phyloP scores from a whole-genome alignment of 1,140 invertebrate species.

The Aricia agestis region DNA sequence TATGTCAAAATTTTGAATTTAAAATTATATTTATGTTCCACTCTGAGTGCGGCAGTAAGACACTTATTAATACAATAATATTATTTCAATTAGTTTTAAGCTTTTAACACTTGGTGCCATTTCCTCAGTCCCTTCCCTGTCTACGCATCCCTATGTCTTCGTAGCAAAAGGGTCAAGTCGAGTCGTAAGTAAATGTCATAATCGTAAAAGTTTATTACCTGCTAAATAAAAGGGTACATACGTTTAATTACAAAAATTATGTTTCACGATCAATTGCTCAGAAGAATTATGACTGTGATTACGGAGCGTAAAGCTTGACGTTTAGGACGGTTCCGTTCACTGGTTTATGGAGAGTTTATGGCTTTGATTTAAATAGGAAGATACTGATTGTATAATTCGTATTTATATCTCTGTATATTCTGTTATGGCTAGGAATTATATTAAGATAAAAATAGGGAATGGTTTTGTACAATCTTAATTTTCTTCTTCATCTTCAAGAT shows the following conservation, averaged over 20 bases:
- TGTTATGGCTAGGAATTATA: too few species aligned
- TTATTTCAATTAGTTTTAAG: too few species aligned
- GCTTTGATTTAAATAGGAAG: background rate
- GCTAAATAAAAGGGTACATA: conserved; percentile 66
- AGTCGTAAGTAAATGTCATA: conserved; percentile 66
- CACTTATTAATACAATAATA: too few species aligned
- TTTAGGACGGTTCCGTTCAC: background rate
- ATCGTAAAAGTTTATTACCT: conserved; percentile 70
- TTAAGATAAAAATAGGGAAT: too few species aligned
- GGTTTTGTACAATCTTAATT: too few species aligned
- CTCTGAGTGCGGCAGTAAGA: too few species aligned
- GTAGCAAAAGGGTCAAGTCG: conserved; percentile 56
- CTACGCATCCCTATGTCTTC: background rate
- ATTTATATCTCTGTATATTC: too few species aligned
- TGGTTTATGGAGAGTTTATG: background rate
- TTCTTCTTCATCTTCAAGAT: too few species aligned
- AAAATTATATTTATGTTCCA: too few species aligned
- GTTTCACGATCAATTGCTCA: conserved; percentile 23
- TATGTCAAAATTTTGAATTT: too few species aligned
- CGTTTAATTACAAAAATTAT: conserved; percentile 24
- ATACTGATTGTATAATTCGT: background rate
- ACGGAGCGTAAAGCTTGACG: background rate
- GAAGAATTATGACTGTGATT: conserved; percentile 13
- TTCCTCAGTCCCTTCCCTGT: background rate
- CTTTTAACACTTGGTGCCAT: too few species aligned